Evolutionary conservation across 2,888 invertebrate species (phyloP).

Genomic region (Cacoxenus indagator): DNA sequence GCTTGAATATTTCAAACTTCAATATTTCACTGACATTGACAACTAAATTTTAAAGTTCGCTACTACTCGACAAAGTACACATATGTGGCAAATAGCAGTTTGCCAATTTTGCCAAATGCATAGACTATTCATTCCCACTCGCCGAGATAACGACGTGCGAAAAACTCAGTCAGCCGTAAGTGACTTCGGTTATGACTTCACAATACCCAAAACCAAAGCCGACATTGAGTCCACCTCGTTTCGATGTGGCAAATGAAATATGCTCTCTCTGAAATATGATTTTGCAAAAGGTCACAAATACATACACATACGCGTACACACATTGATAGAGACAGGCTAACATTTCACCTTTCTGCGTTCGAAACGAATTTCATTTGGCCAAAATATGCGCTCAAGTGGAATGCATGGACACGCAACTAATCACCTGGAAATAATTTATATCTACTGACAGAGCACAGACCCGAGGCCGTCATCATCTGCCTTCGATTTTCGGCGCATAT

Average conservation of each 20-base stretch:
- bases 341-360: conserved; percentile 10
- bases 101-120: conserved; percentile 30
- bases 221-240: neutral
- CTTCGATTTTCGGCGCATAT: conserved; percentile 5
- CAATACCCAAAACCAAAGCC: neutral
- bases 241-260: conserved; percentile 18
- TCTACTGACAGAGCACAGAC: conserved; percentile 26
- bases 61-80: no score
- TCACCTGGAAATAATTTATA: conserved; percentile 60
- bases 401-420: conserved; percentile 57
- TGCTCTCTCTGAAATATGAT: conserved; percentile 18
- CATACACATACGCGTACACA: neutral
- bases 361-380: conserved; percentile 38
- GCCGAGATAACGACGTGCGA: conserved; percentile 47
- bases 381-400: conserved; percentile 46
- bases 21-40: conserved; percentile 48
- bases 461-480: conserved; percentile 10
- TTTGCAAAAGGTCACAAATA: conserved; percentile 23
- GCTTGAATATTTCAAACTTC: neutral
- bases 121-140: neutral
- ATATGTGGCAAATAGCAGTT: conserved; percentile 1
- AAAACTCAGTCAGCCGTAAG: conserved; percentile 59
- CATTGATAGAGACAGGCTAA: neutral
- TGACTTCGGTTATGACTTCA: conserved; percentile 33
- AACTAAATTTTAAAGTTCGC: conserved; percentile 47